Evolutionary conservation across 2,888 invertebrate genomes (phyloP).

Genomic region (Drosophila subquinaria): DNA sequence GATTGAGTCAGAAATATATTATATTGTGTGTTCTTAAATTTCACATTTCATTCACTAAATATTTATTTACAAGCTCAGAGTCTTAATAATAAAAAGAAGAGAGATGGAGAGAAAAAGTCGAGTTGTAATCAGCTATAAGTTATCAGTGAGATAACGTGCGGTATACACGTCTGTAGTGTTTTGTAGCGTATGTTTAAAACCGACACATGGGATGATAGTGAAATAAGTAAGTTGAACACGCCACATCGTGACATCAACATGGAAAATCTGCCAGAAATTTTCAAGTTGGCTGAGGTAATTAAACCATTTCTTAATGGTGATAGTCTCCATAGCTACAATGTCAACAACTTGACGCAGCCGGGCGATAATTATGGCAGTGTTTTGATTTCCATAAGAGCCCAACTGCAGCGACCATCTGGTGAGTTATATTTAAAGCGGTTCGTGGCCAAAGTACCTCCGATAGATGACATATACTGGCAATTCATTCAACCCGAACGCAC

Average conservation of each 20-base stretch:
- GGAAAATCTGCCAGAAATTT: conserved; percentile 48
- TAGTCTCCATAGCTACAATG: conserved; percentile 28
- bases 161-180: not conserved
- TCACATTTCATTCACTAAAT: not conserved
- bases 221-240: conserved; percentile 4
- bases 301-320: conserved; percentile 32
- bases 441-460: conserved; percentile 65
- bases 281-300: conserved; percentile 39
- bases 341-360: conserved; percentile 55
- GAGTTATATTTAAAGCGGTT: conserved; percentile 19
- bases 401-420: conserved; percentile 26
- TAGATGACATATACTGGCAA: conserved; percentile 62
- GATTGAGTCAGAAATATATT: not conserved
- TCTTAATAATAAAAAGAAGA: not conserved
- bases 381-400: conserved; percentile 50
- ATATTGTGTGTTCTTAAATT: not conserved
- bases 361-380: conserved; percentile 70
- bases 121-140: conserved; percentile 13
- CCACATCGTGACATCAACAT: conserved; percentile 4
- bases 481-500: conserved; percentile 67
- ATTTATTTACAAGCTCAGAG: not conserved
- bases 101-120: not conserved
- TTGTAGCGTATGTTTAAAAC: not conserved
- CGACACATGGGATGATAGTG: not conserved
- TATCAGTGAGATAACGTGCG: conserved; percentile 34